Evolutionary conservation across 2,888 invertebrate species (phyloP).

Genomic region (Sphaeridia pumilis): DNA sequence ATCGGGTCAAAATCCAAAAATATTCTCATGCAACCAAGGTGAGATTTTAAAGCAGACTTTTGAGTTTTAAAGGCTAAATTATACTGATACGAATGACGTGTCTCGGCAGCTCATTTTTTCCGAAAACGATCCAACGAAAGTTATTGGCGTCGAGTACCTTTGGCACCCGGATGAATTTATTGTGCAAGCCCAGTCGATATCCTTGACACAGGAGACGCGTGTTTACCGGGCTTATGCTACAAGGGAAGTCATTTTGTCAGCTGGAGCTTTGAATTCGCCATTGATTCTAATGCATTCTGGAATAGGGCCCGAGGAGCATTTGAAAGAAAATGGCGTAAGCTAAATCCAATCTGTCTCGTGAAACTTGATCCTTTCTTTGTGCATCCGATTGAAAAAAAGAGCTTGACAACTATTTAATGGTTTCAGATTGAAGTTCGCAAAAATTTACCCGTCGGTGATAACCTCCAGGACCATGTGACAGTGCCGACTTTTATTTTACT

Average conservation of each 20-base stretch:
- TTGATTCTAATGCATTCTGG: slow-evolving; percentile 14
- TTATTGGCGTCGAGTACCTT: slow-evolving; percentile 11
- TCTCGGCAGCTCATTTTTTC: slow-evolving; percentile 8
- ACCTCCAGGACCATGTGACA: slow-evolving; percentile 10
- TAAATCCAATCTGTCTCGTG: neutral
- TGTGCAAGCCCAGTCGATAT: no score
- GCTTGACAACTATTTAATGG: no score
- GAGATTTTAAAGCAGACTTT: neutral
- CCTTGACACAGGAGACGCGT: neutral
- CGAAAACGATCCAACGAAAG: neutral
- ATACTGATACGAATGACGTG: neutral
- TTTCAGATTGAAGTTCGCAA: slow-evolving; percentile 4
- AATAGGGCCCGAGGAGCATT: slow-evolving; percentile 12
- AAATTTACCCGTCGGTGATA: slow-evolving; percentile 12
- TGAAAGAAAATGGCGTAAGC: slow-evolving; percentile 3
- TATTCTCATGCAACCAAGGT: neutral
- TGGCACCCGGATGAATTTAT: neutral
- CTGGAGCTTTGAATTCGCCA: slow-evolving; percentile 15
- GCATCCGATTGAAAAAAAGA: no score
- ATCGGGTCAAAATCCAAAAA: neutral
- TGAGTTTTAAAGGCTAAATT: neutral
- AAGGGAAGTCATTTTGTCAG: slow-evolving; percentile 16
- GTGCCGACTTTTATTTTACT: slow-evolving; percentile 6
- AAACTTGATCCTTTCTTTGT: neutral
- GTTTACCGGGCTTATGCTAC: slow-evolving; percentile 3